phyloP scores from a whole-genome alignment of 2,113 vertebrate genomes.

The mouse (Mus musculus) region GRCm39 chr2:80229501-80230000 shows the following conservation, averaged over 20 bases:
- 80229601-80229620: constrained; percentile 18
- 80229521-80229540: constrained; percentile 46
- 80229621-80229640: constrained; percentile 20
- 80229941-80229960: not conserved
- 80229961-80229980: not conserved
- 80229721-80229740: not conserved
- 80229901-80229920: constrained; percentile 16
- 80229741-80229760: not conserved
- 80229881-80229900: not conserved
- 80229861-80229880: not conserved
- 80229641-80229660: constrained; percentile 30
- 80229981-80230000: not conserved
- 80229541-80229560: not conserved
- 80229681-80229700: constrained; percentile 51
- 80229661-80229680: not conserved
- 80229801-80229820: not conserved
- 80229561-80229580: constrained; percentile 39
- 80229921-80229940: not conserved
- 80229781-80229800: not conserved
- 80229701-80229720: constrained; percentile 15
- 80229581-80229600: not conserved
- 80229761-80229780: not conserved
- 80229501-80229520: not conserved
- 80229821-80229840: fast-evolving
- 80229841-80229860: not conserved